Evolutionary conservation across 2,888 invertebrate genomes (phyloP), one percentile per base, ranked within the genome.

Genomic region (Mimas tiliae): DNA sequence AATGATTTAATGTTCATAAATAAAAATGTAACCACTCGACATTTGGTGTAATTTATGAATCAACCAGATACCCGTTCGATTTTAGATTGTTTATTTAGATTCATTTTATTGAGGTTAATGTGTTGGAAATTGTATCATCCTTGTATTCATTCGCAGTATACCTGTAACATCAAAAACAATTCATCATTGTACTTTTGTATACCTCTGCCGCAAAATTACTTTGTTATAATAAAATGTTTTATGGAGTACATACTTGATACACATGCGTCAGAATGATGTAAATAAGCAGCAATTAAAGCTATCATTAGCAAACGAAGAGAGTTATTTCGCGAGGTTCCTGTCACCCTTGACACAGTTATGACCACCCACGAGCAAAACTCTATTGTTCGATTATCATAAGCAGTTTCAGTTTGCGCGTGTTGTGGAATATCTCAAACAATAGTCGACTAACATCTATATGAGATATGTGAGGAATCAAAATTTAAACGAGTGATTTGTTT

Each of bases 271-370:
- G 27, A 4, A 1, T 3, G 27, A 27, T 27, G 27, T 38, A 38
- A 7, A 58, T 45, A 50, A 9, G 50, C 8, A 48, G n/a, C 16
- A 9, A 47, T 63, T 27, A 47, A 47, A 1, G 16, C 58, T 58
- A 53, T 53, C n/a, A n/a, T 55, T 55, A n/a, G 48, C 47, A 34
- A 65, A 34, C 33, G 38, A 58, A 47, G 34, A 34, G 42, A 64
- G 27, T 69, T 71, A 73, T 74, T 74, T 72, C 64, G 63, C 72
- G 71, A 68, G 69, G 74, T 79, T 86, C 85, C 83, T 76, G 78
- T 71, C 70, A 88, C 86, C 90, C 91, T 91, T 91, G 91, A 85
- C 91, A 89, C 78, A 82, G 78, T 83, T 84, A 77, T 83, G 84
- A 58, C 74, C 84, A 75, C 87, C 84, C 81, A 85, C 87, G 66